Base-by-base conservation (phyloP, 2,113 vertebrate species). In the Tichodroma muraria region DNA sequence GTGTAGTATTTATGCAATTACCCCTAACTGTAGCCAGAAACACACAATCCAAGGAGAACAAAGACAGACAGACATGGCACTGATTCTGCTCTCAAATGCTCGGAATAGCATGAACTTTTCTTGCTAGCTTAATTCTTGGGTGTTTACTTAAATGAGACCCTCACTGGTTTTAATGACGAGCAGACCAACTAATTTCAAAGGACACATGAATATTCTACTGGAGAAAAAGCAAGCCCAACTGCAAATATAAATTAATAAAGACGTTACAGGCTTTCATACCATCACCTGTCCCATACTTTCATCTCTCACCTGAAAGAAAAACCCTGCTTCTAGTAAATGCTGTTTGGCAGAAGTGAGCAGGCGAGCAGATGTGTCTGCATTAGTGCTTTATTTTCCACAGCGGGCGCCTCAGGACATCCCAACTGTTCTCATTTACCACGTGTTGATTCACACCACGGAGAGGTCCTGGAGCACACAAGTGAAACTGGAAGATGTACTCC, bases 381-480 rank as follows among this genome's bases (percentile, higher is more conserved):
- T 38, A 38, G 47, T 38, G 33, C 38, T 63, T 84, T 3, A 70
- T 52, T 20, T 57, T 9, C 21, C 50, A 31, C 63, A 80, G 14
- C 1, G 0, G 10, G 30, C 0, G 0, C 72, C 42, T 49, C 10
- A 1, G 72, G 42, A 70, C 30, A 60, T 25, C 68, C 75, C 70
- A 72, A 12, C 19, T 2, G 8, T 5, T 87, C 56, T 40, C 40
- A 23, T 64, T 73, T 33, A 15, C 38, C 16, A 15, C 17, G 8
- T 28, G 79, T 61, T 57, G 54, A 20, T 42, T n/a, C 28, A 20
- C 47, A 77, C 33, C 42, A 6, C 3, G 35, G 18, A 80, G 20
- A 80, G 38, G n/a, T 45, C 60, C 38, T 70, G 69, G 33, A 61
- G 72, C 68, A 73, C 54, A 21, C 6, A 7, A 17, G 18, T 27